Percentiles rank a stretch among this genome's conserved stretches.
These are phyloP conservation scores for Euspilapteryx auroguttella DNA, from an alignment of 2,888 invertebrate species.

Conservation along the genomic window DNA sequence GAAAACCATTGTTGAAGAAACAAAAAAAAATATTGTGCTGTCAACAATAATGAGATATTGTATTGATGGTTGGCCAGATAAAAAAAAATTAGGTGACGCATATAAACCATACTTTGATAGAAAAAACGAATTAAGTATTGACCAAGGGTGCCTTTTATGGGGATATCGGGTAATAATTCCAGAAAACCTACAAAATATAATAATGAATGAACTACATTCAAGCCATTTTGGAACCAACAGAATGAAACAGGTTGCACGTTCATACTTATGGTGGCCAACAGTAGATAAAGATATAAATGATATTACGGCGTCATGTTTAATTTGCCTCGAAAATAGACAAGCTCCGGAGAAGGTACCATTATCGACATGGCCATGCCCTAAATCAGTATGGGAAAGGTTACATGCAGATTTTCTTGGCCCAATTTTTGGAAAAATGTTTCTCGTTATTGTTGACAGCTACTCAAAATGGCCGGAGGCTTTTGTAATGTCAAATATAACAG, in stretches of 20 bases:
- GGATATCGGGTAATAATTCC: conserved; percentile 1
- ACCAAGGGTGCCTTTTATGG: conserved; percentile 1
- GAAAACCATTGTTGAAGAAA: neutral
- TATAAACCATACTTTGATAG: neutral
- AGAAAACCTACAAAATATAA: neutral
- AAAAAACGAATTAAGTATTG: conserved; percentile 1
- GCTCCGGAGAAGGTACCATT: too few relatives aligned
- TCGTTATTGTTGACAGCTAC: too few relatives aligned
- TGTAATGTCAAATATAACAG: too few relatives aligned
- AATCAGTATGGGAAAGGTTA: too few relatives aligned
- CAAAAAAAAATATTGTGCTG: neutral
- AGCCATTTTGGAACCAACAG: neutral
- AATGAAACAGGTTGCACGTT: conserved; percentile 2
- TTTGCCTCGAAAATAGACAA: conserved; percentile 1
- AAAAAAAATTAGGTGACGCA: too few relatives aligned
- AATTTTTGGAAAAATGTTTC: too few relatives aligned
- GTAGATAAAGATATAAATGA: conserved; percentile 1
- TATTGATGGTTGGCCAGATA: conserved; percentile 1
- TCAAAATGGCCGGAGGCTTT: too few relatives aligned
- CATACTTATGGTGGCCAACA: conserved; percentile 2
- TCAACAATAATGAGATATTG: neutral
- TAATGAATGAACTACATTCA: neutral
- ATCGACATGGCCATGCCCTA: too few relatives aligned
- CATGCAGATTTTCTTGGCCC: too few relatives aligned
- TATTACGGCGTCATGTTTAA: neutral